Evolutionary conservation across 2,797 vertebrate genomes (phyloP).

Genomic region (Thripadectes ignobilis): DNA sequence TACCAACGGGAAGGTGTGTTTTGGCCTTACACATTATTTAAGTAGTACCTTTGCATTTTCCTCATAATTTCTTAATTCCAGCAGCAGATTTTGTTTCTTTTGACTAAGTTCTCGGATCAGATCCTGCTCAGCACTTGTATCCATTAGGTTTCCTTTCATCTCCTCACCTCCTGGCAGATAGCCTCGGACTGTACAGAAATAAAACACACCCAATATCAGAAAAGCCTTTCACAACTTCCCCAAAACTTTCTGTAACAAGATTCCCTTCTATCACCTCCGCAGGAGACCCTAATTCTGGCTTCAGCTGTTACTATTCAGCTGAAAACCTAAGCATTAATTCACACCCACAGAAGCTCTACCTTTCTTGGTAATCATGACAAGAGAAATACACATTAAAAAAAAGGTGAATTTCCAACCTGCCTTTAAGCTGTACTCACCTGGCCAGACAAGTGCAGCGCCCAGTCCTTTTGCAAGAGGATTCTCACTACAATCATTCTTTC

Average conservation of each 20-base stretch:
- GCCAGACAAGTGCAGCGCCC: neutral
- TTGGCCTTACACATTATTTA: neutral
- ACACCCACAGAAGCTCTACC: neutral
- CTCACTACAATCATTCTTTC: constrained; percentile 2
- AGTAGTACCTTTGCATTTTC: constrained; percentile 88
- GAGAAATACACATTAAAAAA: neutral
- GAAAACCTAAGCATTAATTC: neutral
- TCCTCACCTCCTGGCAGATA: constrained; percentile 92
- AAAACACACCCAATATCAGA: neutral
- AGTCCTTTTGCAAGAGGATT: neutral
- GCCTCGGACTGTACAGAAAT: constrained; percentile 85
- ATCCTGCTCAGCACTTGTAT: constrained; percentile 90
- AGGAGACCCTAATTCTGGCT: neutral
- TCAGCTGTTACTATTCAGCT: neutral
- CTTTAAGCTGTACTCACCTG: neutral
- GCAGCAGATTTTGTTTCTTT: constrained; percentile 91
- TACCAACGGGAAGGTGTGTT: neutral
- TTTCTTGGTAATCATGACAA: neutral
- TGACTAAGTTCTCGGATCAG: constrained; percentile 94
- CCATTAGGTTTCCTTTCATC: constrained; percentile 90
- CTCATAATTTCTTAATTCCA: constrained; percentile 95
- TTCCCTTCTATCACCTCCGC: neutral
- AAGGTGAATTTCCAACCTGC: neutral
- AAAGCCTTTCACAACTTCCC: neutral
- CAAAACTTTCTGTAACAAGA: neutral